A percentile compares a stretch with the other conserved stretches of the same genome.
Conservation (phyloP, 2,888 invertebrate species). For the Tipula confusa region DNA sequence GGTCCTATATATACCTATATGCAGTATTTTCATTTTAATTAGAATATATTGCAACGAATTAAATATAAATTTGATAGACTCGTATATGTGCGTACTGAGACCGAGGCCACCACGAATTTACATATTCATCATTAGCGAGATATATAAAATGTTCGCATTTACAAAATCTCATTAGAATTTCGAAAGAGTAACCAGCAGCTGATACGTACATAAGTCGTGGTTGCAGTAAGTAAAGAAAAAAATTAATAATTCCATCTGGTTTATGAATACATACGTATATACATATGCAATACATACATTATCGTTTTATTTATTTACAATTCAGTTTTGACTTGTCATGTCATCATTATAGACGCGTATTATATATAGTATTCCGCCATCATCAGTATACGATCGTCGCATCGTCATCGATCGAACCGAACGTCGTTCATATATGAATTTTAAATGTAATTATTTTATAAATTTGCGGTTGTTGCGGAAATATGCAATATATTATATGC, state of each 20-base stretch:
- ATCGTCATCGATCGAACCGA: not conserved
- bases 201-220: not conserved
- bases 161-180: conserved; percentile 3
- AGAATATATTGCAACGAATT: not conserved
- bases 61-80: too few species aligned
- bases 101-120: not conserved
- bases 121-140: not conserved
- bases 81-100: not conserved
- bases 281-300: not conserved
- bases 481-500: too few species aligned
- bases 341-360: not conserved
- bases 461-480: not conserved
- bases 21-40: not conserved
- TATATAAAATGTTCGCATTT: not conserved
- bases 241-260: not conserved
- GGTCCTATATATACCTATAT: conserved; percentile 15
- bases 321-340: conserved; percentile 9
- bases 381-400: not conserved
- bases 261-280: not conserved
- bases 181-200: not conserved
- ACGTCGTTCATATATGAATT: not conserved
- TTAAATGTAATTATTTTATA: not conserved
- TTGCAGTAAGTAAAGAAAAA: not conserved
- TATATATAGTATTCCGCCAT: not conserved
- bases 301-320: not conserved